phyloP scores from a whole-genome alignment of 1,140 invertebrate genomes.

The Drosophila mayri region DNA sequence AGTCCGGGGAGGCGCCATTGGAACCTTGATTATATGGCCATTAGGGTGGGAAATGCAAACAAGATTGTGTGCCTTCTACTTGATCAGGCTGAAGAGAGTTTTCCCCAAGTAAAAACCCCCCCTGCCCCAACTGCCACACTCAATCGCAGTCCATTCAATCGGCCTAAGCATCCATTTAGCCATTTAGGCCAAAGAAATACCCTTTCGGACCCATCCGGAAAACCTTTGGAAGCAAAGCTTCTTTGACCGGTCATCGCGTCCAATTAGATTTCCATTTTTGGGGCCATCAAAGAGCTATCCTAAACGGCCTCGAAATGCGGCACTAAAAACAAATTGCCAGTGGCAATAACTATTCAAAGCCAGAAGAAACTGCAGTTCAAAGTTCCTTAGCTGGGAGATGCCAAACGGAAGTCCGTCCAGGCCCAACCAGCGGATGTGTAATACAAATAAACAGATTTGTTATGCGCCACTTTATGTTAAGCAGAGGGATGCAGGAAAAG shows the following conservation, averaged over 20 bases:
- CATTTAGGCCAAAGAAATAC: constrained; percentile 21
- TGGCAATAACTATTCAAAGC: constrained; percentile 44
- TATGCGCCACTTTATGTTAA: constrained; percentile 80
- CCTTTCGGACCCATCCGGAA: constrained; percentile 8
- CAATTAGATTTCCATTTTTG: constrained; percentile 80
- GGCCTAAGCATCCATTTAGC: constrained; percentile 54
- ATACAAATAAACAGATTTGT: constrained; percentile 84
- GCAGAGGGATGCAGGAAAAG: constrained; percentile 38
- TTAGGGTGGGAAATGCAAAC: constrained; percentile 54
- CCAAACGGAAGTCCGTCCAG: constrained; percentile 54
- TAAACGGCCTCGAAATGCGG: constrained; percentile 62
- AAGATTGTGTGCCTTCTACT: constrained; percentile 44
- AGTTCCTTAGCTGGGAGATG: constrained; percentile 40
- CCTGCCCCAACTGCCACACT: constrained; percentile 1
- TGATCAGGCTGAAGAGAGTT: constrained; percentile 21
- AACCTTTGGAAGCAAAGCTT: constrained; percentile 14
- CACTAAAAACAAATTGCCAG: constrained; percentile 76
- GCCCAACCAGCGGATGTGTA: constrained; percentile 60
- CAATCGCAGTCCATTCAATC: constrained; percentile 44
- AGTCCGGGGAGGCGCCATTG: constrained; percentile 44
- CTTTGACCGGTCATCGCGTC: constrained; percentile 61
- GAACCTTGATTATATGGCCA: constrained; percentile 53
- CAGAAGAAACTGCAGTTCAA: constrained; percentile 55
- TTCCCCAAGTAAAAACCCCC: neutral
- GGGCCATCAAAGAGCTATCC: constrained; percentile 68